phyloP scores from a whole-genome alignment of 2,888 invertebrate species.

The Bibio marci region DNA sequence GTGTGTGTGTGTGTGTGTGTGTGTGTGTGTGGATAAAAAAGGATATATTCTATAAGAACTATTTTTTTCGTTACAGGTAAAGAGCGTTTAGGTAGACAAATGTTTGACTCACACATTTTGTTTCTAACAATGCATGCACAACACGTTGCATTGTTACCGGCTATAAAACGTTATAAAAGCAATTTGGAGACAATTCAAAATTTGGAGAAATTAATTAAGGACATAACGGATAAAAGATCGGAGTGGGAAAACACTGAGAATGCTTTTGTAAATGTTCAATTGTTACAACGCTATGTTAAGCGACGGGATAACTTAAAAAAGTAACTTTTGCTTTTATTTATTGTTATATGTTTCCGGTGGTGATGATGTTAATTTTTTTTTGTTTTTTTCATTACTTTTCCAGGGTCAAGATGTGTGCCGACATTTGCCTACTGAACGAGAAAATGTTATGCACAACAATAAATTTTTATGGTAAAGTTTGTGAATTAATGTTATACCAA shows the following conservation, averaged over 20 bases:
- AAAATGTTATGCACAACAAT: slow-evolving; percentile 64
- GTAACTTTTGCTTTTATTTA: too few relatives aligned
- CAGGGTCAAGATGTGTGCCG: slow-evolving; percentile 81
- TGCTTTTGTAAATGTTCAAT: slow-evolving; percentile 52
- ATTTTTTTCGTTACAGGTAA: too few relatives aligned
- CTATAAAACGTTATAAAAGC: slow-evolving; percentile 67
- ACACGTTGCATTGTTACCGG: slow-evolving; percentile 79
- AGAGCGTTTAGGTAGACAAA: slow-evolving; percentile 51
- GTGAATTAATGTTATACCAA: slow-evolving; percentile 55
- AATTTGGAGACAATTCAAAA: slow-evolving; percentile 51
- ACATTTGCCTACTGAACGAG: slow-evolving; percentile 75
- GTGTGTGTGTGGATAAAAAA: too few relatives aligned
- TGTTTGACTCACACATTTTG: slow-evolving; percentile 95
- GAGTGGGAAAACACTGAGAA: slow-evolving; percentile 66
- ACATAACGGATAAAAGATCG: slow-evolving; percentile 61
- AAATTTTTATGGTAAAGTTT: slow-evolving; percentile 73
- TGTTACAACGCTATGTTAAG: slow-evolving; percentile 72
- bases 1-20: too few relatives aligned
- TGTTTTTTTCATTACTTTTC: neutral
- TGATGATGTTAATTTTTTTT: too few relatives aligned
- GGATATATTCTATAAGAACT: too few relatives aligned
- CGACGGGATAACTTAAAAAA: slow-evolving; percentile 62
- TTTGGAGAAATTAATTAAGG: slow-evolving; percentile 72
- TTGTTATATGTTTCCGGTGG: too few relatives aligned
- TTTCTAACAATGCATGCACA: slow-evolving; percentile 89